A percentile compares a stretch with the other conserved stretches of the same genome.
These are phyloP conservation scores for Drosophila santomea DNA, from an alignment of 1,140 invertebrate genomes.

Conservation along the genomic window DNA sequence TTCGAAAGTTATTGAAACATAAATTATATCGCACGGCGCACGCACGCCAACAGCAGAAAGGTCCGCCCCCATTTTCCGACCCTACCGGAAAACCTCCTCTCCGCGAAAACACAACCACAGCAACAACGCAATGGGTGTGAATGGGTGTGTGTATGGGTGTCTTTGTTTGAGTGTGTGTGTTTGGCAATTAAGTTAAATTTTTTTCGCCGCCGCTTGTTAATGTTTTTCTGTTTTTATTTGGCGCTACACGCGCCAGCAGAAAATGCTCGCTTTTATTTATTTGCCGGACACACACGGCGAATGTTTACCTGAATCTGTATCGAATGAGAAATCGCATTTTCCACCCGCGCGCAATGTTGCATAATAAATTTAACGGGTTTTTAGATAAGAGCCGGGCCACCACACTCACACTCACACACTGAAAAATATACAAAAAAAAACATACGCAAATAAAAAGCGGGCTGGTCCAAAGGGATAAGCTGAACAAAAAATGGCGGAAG, in stretches of 20 bases:
- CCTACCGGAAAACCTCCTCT: slow-evolving; percentile 2
- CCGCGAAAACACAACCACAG: slow-evolving; percentile 57
- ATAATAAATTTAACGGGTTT: slow-evolving; percentile 74
- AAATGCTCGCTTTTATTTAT: slow-evolving; percentile 68
- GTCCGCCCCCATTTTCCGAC: slow-evolving; percentile 7
- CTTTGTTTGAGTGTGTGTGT: slow-evolving; percentile 37
- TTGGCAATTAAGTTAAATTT: slow-evolving; percentile 82
- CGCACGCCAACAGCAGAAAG: slow-evolving; percentile 69
- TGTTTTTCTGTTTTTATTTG: slow-evolving; percentile 47
- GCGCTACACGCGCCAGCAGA: slow-evolving; percentile 57
- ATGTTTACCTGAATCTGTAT: slow-evolving; percentile 52
- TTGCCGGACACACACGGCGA: slow-evolving; percentile 61
- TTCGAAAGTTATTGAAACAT: slow-evolving; percentile 82
- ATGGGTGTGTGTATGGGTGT: neutral
- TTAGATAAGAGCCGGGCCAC: slow-evolving; percentile 65
- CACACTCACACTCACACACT: slow-evolving; percentile 27
- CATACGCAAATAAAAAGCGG: slow-evolving; percentile 6
- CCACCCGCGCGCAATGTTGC: slow-evolving; percentile 60
- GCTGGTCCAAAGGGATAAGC: slow-evolving; percentile 36
- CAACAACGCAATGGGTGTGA: slow-evolving; percentile 40
- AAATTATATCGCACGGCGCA: slow-evolving; percentile 81
- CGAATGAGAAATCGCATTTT: slow-evolving; percentile 64
- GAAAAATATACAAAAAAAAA: neutral
- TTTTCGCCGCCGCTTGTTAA: slow-evolving; percentile 73
- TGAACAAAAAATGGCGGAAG: slow-evolving; percentile 10